Base-by-base conservation (phyloP, 2,113 vertebrate genomes). In the Rhodinocichla rosea region DNA sequence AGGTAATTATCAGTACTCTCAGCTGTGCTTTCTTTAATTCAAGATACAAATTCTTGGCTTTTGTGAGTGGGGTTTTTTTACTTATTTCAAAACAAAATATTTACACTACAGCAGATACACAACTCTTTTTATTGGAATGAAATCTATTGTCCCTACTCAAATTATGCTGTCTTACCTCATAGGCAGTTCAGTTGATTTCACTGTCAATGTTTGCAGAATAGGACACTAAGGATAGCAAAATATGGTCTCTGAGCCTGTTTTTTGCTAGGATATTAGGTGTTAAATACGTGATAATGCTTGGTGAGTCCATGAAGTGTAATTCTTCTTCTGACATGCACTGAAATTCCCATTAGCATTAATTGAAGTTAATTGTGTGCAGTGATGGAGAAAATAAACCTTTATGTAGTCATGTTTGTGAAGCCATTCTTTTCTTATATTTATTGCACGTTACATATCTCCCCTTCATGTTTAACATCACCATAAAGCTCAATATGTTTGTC, bases 291-390 rank as follows among this genome's bases (percentile, higher is more conserved):
- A 57, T 95, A 44, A 55, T 63, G 18, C 78, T 87, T 65, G 13
- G 13, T 76, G 74, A 89, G 63, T 91, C 71, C 53, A 37, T 87
- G 56, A 93, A 76, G 22, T 70, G n/a, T 49, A 49, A 35, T 86
- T 89, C 17, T 78, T 70, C 15, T 86, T 47, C 40, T 55, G 30
- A 16, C 67, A 35, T 52, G 19, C 35, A 47, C 55, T 3, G 5
- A 62, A 86, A 90, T 95, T 57, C 52, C 65, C 24, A 50, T 67
- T 95, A 71, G 59, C 73, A 87, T 40, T 95, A 95, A 95, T 87
- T 95, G 82, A 68, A 96, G 50, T 75, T 88, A 97, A 92, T 83
- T 87, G n/a, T 67, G 69, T 92, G 76, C n/a, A 88, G 2, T 73
- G 81, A 45, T 60, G 35, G 45, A 73, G 68, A 40, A 83, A 92